A percentile compares a stretch with the other conserved stretches of the same genome.
phyloP scores from a whole-genome alignment of 2,113 vertebrate genomes.

The Aegotheles bennettii region DNA sequence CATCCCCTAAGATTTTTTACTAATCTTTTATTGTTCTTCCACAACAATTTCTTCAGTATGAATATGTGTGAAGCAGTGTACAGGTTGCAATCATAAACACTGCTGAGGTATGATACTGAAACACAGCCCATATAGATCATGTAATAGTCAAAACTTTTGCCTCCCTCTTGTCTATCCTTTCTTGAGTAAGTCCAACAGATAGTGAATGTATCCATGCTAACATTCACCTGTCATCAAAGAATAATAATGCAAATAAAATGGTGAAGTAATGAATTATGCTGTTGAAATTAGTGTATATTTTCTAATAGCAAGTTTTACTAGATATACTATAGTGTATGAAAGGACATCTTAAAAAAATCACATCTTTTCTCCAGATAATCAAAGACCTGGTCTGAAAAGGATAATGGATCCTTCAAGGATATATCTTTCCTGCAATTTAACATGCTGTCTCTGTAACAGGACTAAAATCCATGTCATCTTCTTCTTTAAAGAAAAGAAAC shows the following conservation, averaged over 20 bases:
- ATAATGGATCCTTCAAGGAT: not conserved
- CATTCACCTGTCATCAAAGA: not conserved
- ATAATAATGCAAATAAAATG: not conserved
- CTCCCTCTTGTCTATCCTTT: accelerated
- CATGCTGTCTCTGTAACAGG: not conserved
- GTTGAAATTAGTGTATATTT: not conserved
- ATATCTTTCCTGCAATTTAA: not conserved
- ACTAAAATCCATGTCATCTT: conserved; percentile 41
- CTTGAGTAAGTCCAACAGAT: not conserved
- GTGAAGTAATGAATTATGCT: not conserved
- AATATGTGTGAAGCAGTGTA: not conserved
- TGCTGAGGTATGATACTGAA: not conserved
- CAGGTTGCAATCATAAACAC: not conserved
- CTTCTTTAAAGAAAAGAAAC: conserved; percentile 29
- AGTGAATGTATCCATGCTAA: not conserved
- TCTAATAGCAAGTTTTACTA: not conserved
- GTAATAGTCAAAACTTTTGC: not conserved
- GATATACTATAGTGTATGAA: not conserved
- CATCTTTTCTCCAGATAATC: not conserved
- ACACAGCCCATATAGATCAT: accelerated
- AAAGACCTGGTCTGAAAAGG: not conserved
- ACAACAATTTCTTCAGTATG: not conserved
- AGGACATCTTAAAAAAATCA: not conserved
- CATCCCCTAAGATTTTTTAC: not conserved
- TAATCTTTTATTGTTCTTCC: not conserved